A percentile compares a stretch with the other conserved stretches of the same genome.
These are phyloP conservation scores for Lampris megalopsis DNA, from an alignment of 2,113 vertebrate genomes.

Conservation along the genomic window DNA sequence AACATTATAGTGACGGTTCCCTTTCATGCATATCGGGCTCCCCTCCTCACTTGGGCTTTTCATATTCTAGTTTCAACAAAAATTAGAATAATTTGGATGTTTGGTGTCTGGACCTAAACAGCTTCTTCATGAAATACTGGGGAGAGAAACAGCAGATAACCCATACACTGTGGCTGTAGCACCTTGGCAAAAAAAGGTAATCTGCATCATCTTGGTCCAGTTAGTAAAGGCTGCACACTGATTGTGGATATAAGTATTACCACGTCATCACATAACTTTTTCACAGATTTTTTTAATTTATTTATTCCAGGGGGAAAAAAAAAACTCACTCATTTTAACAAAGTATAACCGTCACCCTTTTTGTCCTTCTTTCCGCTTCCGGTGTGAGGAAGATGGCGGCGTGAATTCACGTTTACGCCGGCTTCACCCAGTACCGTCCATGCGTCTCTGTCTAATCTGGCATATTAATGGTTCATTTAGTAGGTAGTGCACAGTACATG, in stretches of 20 bases:
- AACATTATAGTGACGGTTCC: constrained; percentile 43
- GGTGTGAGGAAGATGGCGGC: too few relatives aligned
- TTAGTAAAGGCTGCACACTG: neutral
- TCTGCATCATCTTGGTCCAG: constrained; percentile 12
- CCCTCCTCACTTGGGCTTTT: constrained; percentile 45
- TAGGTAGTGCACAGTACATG: too few relatives aligned
- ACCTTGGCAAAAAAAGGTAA: constrained; percentile 60
- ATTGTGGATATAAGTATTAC: neutral
- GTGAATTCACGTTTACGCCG: too few relatives aligned
- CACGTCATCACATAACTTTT: neutral
- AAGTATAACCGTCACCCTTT: neutral
- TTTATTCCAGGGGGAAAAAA: neutral
- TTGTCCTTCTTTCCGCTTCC: too few relatives aligned
- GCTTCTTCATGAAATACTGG: constrained; percentile 62
- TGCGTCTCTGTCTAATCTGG: too few relatives aligned
- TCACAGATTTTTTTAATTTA: neutral
- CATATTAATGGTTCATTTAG: too few relatives aligned
- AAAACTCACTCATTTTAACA: constrained; percentile 18
- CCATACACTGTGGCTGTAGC: constrained; percentile 65
- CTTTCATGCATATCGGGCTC: constrained; percentile 24
- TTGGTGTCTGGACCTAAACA: constrained; percentile 66
- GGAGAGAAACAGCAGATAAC: constrained; percentile 57
- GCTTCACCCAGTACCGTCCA: too few relatives aligned
- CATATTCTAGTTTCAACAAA: constrained; percentile 77
- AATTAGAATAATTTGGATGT: constrained; percentile 62